Evolutionary conservation across 37 sponge, comb jelly and placozoan genomes (phyloP), one percentile per base, ranked within the genome.

Genomic region (Theonella swinhoei): DNA sequence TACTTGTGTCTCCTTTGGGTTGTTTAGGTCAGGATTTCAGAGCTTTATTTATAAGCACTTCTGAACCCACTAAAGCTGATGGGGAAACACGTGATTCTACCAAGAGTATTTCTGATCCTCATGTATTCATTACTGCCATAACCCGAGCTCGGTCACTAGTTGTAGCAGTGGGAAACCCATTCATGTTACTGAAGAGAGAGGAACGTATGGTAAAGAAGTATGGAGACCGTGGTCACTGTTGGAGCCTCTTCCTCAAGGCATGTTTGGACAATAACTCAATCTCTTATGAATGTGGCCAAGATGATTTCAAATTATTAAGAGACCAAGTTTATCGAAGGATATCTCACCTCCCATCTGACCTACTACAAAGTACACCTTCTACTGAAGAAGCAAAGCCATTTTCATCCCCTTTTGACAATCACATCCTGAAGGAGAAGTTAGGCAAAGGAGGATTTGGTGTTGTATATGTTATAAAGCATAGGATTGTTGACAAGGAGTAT

Each of bases 31-130:
- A 42, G 39, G 88, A 91, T 42, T 91, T 83, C 64, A 65, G 74
- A 62, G 88, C 88, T 79, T 19, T 87, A 2, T 82, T 91, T 42
- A 25, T 91, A 38, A 86, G 88, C 32, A 87, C 92, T n/a, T 71
- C 84, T 25, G 92, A 91, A 35, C 84, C 88, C 40, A 81, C 72
- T 32, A 64, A 71, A 61, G 29, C 70, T 2, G 75, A 79, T 42
- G 75, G 66, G 1, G 38, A 19, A 7, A 64, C 80, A 26, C n/a
- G 64, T 23, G 72, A 87, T 42, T 75, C 66, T 36, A 87, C 75
- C 24, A 87, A 80, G 80, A 87, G 87, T 37, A 61, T 87, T 19
- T 79, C 74, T 64, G 87, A 87, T 59, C 71, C 39, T 20, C 65
- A 40, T 42, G 80, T 80, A 23, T 87, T 87, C 80, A 87, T 78